Conservation (phyloP, 2,113 vertebrate species). For the Nicator chloris region DNA sequence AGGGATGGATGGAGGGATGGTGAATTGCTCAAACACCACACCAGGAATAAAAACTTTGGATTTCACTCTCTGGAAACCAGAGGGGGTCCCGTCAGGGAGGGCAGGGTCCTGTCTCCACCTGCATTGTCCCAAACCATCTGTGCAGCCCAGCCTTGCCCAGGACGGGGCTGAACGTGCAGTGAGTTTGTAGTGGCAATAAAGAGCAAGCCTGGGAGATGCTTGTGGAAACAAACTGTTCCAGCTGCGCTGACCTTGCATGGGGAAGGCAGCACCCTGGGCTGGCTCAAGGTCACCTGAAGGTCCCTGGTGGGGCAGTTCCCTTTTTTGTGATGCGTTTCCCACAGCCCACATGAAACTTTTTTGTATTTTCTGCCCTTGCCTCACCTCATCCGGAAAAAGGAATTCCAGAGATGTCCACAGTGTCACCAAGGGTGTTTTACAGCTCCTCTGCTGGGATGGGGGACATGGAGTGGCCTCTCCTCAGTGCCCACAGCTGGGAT, state of each 20-base stretch:
- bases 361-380: background rate
- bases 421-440: background rate
- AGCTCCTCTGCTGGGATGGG: background rate
- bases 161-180: background rate
- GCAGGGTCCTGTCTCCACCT: background rate
- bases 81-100: background rate
- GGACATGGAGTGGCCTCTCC: background rate
- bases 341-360: background rate
- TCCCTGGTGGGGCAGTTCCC: background rate
- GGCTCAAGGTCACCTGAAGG: background rate
- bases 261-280: background rate
- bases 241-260: background rate
- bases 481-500: background rate
- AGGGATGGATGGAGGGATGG: too few relatives aligned
- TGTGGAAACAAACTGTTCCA: constrained; percentile 41
- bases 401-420: background rate
- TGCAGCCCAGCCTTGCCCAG: background rate
- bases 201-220: background rate
- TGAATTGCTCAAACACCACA: background rate
- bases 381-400: background rate
- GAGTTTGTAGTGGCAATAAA: constrained; percentile 31
- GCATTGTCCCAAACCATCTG: background rate
- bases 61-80: background rate
- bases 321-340: background rate
- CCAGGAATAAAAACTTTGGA: background rate